Percentiles rank a stretch among this genome's conserved stretches.
These are phyloP conservation scores for Tichodroma muraria DNA, from an alignment of 2,113 vertebrate genomes.

Conservation along the genomic window DNA sequence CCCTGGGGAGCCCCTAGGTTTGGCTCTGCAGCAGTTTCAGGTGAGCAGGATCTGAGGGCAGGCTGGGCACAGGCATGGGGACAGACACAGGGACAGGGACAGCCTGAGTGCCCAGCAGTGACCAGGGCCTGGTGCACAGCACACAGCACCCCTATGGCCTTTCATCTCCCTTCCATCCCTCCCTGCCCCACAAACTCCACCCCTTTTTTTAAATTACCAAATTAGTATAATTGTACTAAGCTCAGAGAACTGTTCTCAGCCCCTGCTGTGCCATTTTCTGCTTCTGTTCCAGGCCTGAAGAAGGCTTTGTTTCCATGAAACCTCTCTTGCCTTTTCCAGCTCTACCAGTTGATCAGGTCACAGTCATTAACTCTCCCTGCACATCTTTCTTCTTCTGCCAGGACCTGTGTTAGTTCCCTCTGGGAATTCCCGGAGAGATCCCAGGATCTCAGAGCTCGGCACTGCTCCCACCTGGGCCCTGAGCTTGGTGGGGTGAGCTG, in stretches of 20 bases:
- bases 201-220: background rate
- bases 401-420: slow-evolving; percentile 22
- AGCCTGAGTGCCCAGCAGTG: background rate
- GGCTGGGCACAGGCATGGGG: background rate
- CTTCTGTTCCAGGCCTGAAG: background rate
- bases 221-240: background rate
- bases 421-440: background rate
- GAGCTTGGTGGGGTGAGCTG: background rate
- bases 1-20: background rate
- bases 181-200: background rate
- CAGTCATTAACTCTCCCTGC: background rate
- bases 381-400: slow-evolving; percentile 53
- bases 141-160: background rate
- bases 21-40: background rate
- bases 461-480: background rate
- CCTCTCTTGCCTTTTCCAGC: slow-evolving; percentile 39
- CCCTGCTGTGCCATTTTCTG: background rate
- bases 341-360: slow-evolving; percentile 47
- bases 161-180: background rate
- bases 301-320: slow-evolving; percentile 24
- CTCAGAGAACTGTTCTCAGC: background rate
- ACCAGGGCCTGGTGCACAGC: background rate
- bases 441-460: background rate
- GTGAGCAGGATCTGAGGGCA: background rate
- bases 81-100: background rate